A percentile compares a stretch with the other conserved stretches of the same genome.
These are phyloP conservation scores for Eolophus roseicapilla DNA, from an alignment of 2,113 vertebrate species.

Conservation along the genomic window DNA sequence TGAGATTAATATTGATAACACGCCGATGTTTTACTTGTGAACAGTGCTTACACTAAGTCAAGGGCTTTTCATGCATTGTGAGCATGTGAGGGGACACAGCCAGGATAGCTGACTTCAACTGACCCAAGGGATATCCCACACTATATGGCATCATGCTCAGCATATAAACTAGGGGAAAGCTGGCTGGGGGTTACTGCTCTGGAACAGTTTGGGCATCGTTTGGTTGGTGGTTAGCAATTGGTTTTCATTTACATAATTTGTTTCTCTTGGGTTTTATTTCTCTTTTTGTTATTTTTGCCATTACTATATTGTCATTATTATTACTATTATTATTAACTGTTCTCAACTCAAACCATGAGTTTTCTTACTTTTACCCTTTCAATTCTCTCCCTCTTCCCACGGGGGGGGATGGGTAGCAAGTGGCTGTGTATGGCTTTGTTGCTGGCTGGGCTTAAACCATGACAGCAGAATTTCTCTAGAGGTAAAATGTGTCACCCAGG, in stretches of 20 bases:
- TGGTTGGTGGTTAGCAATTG: background rate
- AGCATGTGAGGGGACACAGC: background rate
- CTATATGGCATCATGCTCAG: background rate
- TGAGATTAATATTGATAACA: background rate
- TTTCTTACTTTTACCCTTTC: background rate
- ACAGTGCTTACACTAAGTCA: background rate
- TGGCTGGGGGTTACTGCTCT: no score
- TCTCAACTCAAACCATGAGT: background rate
- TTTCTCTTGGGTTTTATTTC: background rate
- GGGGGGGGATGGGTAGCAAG: background rate
- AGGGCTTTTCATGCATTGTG: background rate
- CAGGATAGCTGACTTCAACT: background rate
- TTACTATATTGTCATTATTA: no score
- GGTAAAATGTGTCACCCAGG: background rate
- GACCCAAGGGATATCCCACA: no score
- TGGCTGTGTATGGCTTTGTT: background rate
- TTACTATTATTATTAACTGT: background rate
- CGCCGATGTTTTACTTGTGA: background rate
- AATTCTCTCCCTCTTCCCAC: background rate
- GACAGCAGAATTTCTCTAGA: fast-evolving
- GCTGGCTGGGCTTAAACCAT: background rate
- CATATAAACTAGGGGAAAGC: background rate
- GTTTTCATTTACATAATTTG: background rate
- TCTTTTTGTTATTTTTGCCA: background rate
- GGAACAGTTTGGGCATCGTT: no score